Evolutionary conservation across 2,888 invertebrate genomes (phyloP).

Genomic region (Mactromeris polynyma): DNA sequence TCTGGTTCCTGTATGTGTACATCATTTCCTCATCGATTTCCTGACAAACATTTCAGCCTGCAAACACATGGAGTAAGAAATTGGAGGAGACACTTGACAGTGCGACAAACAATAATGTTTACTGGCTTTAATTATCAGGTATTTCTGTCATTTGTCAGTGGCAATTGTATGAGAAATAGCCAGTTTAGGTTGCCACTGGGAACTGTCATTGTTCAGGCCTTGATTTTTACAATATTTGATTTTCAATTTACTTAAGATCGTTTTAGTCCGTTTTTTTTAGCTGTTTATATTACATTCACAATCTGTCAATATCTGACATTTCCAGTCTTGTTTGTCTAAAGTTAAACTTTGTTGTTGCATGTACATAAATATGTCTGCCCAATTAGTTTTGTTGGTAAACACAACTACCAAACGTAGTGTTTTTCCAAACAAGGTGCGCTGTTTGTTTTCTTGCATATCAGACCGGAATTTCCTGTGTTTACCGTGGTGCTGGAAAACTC

Average conservation of each 20-base stretch:
- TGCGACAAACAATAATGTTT: slow-evolving; percentile 19
- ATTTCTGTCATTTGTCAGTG: not conserved
- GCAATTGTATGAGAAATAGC: not conserved
- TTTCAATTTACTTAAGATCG: not conserved
- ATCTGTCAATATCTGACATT: no score
- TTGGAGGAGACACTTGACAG: slow-evolving; percentile 13
- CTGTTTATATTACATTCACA: no score
- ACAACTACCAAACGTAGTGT: no score
- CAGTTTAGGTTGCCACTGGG: not conserved
- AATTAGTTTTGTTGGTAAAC: no score
- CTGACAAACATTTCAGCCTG: slow-evolving; percentile 6
- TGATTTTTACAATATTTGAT: not conserved
- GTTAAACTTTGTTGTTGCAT: no score
- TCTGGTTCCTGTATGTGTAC: not conserved
- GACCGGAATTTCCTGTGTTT: no score
- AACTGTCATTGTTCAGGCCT: not conserved
- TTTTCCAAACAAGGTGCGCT: no score
- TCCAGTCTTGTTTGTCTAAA: no score
- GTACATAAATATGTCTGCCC: no score
- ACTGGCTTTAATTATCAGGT: slow-evolving; percentile 10
- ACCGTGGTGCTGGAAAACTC: no score
- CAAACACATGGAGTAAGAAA: not conserved
- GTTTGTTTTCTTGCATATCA: no score
- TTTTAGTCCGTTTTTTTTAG: no score
- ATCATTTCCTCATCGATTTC: slow-evolving; percentile 16